Evolutionary conservation across 2,113 vertebrate species (phyloP).

Genomic region (Xiphias gladius): DNA sequence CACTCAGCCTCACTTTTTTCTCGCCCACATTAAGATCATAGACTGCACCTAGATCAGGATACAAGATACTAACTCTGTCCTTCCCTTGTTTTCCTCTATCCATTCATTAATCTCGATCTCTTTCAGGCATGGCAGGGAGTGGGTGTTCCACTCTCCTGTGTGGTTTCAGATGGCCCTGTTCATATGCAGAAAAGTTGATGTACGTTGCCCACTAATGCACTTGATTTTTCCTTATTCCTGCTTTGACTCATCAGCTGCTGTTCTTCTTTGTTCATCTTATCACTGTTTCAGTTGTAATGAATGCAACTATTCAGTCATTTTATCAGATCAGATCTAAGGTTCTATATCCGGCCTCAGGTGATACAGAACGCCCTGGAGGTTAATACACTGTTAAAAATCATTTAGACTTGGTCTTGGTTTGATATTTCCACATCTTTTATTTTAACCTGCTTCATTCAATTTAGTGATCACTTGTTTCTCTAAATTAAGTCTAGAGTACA

Average conservation of each 20-base stretch:
- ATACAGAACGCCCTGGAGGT: background rate
- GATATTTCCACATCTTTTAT: background rate
- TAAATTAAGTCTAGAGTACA: background rate
- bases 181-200: constrained; percentile 21
- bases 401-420: background rate
- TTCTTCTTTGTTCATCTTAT: constrained; percentile 40
- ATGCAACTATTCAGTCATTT: constrained; percentile 8
- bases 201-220: background rate
- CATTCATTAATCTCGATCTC: constrained; percentile 47
- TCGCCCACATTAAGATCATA: constrained; percentile 26
- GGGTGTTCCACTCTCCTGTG: background rate
- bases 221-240: constrained; percentile 65
- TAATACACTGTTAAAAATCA: background rate
- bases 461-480: background rate
- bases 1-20: constrained; percentile 1
- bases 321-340: constrained; percentile 32
- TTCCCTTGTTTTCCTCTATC: constrained; percentile 22
- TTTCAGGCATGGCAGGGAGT: constrained; percentile 26
- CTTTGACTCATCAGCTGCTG: constrained; percentile 49
- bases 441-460: background rate
- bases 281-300: constrained; percentile 30
- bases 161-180: constrained; percentile 25
- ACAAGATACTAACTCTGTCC: constrained; percentile 1
- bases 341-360: constrained; percentile 14
- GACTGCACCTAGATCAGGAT: constrained; percentile 37